A percentile compares a stretch with the other conserved stretches of the same genome.
phyloP scores from a whole-genome alignment of 2,797 vertebrate genomes.

The Leptoclinus maculatus region DNA sequence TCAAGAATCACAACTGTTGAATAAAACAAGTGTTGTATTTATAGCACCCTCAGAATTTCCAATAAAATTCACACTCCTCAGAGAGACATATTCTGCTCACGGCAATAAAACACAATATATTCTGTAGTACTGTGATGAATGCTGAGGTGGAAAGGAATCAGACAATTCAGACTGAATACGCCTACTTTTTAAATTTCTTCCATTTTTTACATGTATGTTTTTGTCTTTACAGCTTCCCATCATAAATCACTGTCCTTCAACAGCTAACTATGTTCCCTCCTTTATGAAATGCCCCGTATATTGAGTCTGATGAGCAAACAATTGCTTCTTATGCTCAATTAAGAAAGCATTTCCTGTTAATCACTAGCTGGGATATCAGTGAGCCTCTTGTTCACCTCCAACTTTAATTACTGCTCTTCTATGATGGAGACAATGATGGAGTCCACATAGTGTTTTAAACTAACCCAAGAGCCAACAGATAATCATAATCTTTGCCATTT shows the following conservation, averaged over 20 bases:
- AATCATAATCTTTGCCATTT: slow-evolving; percentile 30
- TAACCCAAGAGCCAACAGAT: slow-evolving; percentile 3
- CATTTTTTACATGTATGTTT: background rate
- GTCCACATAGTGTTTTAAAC: slow-evolving; percentile 19
- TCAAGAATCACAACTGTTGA: slow-evolving; percentile 44
- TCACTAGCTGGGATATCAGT: slow-evolving; percentile 16
- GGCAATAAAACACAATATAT: slow-evolving; percentile 16
- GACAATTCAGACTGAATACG: background rate
- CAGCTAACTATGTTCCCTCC: background rate
- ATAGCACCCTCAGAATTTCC: background rate
- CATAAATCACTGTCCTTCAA: slow-evolving; percentile 17
- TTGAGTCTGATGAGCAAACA: slow-evolving; percentile 54
- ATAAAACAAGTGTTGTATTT: slow-evolving; percentile 38
- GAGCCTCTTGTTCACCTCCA: slow-evolving; percentile 14
- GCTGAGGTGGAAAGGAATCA: background rate
- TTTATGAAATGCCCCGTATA: slow-evolving; percentile 14
- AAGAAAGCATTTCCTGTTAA: slow-evolving; percentile 32
- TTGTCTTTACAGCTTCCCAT: slow-evolving; percentile 3
- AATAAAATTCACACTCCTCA: slow-evolving; percentile 36
- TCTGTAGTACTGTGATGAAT: background rate
- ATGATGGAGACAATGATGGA: slow-evolving; percentile 26
- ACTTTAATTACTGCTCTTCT: slow-evolving; percentile 38
- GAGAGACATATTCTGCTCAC: background rate
- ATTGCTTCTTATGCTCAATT: slow-evolving; percentile 10
- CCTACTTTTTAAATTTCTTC: background rate